phyloP scores from a whole-genome alignment of 2,113 vertebrate species.

The Centrocercus urophasianus region DNA sequence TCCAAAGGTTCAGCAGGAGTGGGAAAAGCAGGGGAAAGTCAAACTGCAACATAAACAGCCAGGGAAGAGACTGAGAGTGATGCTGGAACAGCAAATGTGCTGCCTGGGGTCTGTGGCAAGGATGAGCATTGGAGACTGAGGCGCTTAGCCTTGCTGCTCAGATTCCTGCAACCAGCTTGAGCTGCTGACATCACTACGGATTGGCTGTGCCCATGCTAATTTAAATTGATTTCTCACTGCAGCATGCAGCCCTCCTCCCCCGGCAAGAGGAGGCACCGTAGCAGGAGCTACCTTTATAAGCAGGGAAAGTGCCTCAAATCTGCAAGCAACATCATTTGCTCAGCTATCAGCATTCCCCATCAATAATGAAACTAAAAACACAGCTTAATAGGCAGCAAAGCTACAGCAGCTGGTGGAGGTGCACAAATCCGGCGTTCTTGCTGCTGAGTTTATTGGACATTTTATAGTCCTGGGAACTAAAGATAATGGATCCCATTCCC shows the following conservation, averaged over 20 bases:
- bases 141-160: conserved; percentile 12
- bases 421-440: conserved; percentile 47
- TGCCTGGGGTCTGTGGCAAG: background rate
- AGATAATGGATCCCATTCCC: conserved; percentile 58
- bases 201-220: conserved; percentile 23
- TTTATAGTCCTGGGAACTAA: conserved; percentile 72
- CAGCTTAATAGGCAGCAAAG: conserved; percentile 47
- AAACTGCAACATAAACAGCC: background rate
- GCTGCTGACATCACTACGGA: conserved; percentile 29
- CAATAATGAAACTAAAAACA: conserved; percentile 64
- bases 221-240: conserved; percentile 47
- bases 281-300: conserved; percentile 25
- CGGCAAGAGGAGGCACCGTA: background rate
- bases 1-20: background rate
- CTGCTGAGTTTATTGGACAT: conserved; percentile 71
- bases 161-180: conserved; percentile 1
- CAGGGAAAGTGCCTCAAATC: background rate
- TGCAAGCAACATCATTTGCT: conserved; percentile 32
- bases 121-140: background rate
- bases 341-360: conserved; percentile 23
- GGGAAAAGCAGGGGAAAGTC: background rate
- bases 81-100: background rate
- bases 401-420: conserved; percentile 65
- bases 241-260: background rate
- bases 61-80: background rate